phyloP scores from a whole-genome alignment of 2,797 vertebrate species.

The Chaunax sp. region DNA sequence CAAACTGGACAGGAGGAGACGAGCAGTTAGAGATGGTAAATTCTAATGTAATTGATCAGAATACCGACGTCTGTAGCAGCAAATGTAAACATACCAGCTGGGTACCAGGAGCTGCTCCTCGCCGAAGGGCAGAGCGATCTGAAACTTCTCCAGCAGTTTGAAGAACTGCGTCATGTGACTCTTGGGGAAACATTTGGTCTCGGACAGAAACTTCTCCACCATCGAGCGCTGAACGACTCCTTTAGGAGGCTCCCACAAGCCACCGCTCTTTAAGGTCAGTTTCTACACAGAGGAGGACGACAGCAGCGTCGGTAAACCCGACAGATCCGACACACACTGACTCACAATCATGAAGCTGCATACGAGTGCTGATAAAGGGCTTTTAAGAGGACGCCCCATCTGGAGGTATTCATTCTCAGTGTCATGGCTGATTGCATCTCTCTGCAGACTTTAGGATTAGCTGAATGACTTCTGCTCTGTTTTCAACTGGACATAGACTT shows the following conservation, averaged over 20 bases:
- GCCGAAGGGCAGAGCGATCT: slow-evolving; percentile 92
- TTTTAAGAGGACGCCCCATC: neutral
- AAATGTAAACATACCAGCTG: slow-evolving; percentile 85
- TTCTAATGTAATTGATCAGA: too few species aligned
- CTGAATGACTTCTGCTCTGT: too few species aligned
- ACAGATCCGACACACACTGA: neutral
- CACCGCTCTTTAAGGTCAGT: slow-evolving; percentile 86
- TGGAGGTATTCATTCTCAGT: too few species aligned
- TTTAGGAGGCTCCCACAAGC: slow-evolving; percentile 84
- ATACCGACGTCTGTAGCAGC: neutral
- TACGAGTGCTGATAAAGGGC: neutral
- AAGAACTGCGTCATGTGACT: slow-evolving; percentile 91
- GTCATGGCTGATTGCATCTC: too few species aligned
- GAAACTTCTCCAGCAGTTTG: slow-evolving; percentile 96
- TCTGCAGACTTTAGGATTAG: too few species aligned
- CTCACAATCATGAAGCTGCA: neutral
- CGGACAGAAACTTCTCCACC: slow-evolving; percentile 89
- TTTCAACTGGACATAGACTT: too few species aligned
- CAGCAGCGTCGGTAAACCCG: neutral
- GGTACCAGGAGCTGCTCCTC: slow-evolving; percentile 93
- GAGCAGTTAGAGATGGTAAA: neutral
- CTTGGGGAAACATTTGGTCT: slow-evolving; percentile 90
- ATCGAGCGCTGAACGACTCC: slow-evolving; percentile 89
- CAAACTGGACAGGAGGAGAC: slow-evolving; percentile 79
- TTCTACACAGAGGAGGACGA: slow-evolving; percentile 80